phyloP scores from a whole-genome alignment of 2,888 invertebrate species.

The Didymodactylos carnosus region DNA sequence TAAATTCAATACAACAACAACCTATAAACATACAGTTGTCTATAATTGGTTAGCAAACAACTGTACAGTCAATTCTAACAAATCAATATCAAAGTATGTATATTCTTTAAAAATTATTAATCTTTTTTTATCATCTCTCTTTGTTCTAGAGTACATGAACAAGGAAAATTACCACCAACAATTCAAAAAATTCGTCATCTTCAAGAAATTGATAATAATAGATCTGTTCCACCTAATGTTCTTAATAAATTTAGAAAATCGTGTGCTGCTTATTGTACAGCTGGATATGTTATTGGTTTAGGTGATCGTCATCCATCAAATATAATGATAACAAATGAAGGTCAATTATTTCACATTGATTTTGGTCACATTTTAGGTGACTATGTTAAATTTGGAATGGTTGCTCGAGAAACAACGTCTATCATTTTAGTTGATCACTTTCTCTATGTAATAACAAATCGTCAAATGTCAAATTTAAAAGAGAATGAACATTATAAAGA shows the following conservation, averaged over 20 bases:
- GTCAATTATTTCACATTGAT: slow-evolving; percentile 95
- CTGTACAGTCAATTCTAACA: too few species aligned
- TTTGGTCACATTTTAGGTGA: slow-evolving; percentile 46
- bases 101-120: too few species aligned
- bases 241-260: slow-evolving; percentile 37
- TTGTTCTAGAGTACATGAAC: too few species aligned
- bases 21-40: background rate
- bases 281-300: slow-evolving; percentile 86
- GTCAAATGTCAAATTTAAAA: too few species aligned
- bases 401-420: background rate
- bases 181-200: too few species aligned
- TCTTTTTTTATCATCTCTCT: too few species aligned
- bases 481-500: background rate
- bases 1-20: background rate
- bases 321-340: slow-evolving; percentile 91
- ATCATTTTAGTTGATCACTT: background rate
- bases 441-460: background rate
- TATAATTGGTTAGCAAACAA: background rate
- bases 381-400: background rate
- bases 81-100: too few species aligned
- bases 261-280: slow-evolving; percentile 83
- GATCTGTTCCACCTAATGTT: background rate
- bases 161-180: too few species aligned
- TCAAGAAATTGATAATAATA: too few species aligned
- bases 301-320: slow-evolving; percentile 98